Percentiles rank a stretch among this genome's conserved stretches.
Evolutionary conservation across 2,797 vertebrate species (phyloP).

Genomic region (Anguilla anguilla): DNA sequence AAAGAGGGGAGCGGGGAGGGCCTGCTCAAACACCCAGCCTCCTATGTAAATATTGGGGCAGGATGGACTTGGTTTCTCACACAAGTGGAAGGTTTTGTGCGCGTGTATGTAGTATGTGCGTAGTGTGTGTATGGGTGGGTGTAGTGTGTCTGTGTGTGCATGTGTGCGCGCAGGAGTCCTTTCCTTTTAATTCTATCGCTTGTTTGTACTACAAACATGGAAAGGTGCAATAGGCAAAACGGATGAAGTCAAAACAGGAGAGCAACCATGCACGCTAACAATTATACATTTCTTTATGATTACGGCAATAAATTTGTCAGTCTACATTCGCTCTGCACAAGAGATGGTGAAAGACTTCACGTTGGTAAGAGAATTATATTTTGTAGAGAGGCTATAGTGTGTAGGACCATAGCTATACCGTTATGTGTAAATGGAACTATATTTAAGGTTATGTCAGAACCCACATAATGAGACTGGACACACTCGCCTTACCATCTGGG

Average conservation of each 20-base stretch:
- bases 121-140: background rate
- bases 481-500: too few relatives aligned
- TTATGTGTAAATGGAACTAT: background rate
- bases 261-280: background rate
- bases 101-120: slow-evolving; percentile 23
- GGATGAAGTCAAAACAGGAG: background rate
- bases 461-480: too few relatives aligned
- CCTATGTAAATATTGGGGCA: slow-evolving; percentile 73
- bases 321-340: too few relatives aligned
- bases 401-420: background rate
- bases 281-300: background rate
- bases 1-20: slow-evolving; percentile 75
- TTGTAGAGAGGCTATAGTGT: background rate
- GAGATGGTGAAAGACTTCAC: background rate
- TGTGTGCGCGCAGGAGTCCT: background rate
- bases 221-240: background rate
- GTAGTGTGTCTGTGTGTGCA: background rate
- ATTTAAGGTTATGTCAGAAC: background rate
- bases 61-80: slow-evolving; percentile 56
- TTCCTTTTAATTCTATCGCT: background rate
- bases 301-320: background rate
- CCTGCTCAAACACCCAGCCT: slow-evolving; percentile 73
- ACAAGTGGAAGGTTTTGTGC: background rate
- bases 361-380: background rate
- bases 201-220: background rate